Conservation (phyloP, 2,113 vertebrate genomes). For the Geothlypis trichas region DNA sequence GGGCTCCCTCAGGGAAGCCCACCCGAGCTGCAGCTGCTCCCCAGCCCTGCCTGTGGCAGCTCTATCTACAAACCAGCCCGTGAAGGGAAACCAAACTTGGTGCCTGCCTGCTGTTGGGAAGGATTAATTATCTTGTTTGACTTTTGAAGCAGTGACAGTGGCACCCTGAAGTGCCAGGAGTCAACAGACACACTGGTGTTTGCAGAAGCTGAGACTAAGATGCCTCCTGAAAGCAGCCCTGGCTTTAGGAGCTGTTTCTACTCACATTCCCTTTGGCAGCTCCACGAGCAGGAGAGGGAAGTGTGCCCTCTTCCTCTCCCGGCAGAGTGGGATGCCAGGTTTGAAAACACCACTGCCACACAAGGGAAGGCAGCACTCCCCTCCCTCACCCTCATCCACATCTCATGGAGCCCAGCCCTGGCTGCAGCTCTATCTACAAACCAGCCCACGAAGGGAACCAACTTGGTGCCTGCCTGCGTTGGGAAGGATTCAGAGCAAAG, state of each 20-base stretch:
- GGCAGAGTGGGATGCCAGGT: background rate
- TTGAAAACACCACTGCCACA: background rate
- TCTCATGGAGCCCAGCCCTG: background rate
- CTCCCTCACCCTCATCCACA: background rate
- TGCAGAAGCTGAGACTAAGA: background rate
- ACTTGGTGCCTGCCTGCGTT: background rate
- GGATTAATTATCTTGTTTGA: background rate
- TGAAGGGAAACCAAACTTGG: background rate
- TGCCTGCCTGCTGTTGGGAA: background rate
- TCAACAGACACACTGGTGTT: background rate
- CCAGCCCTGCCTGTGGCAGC: background rate
- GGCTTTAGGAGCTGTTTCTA: background rate
- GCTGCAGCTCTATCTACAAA: too few species aligned
- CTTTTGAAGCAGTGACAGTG: background rate
- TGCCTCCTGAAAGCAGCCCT: background rate
- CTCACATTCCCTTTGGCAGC: background rate
- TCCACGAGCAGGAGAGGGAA: background rate
- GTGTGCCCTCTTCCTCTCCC: background rate
- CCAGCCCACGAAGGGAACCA: rapidly evolving
- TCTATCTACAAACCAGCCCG: background rate
- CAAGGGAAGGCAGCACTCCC: background rate
- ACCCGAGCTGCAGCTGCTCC: background rate
- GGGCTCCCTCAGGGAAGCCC: background rate
- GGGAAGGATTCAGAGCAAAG: background rate
- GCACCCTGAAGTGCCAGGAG: background rate